Base-by-base conservation (phyloP, 2,888 invertebrate species). In the Rotaria sp. region DNA sequence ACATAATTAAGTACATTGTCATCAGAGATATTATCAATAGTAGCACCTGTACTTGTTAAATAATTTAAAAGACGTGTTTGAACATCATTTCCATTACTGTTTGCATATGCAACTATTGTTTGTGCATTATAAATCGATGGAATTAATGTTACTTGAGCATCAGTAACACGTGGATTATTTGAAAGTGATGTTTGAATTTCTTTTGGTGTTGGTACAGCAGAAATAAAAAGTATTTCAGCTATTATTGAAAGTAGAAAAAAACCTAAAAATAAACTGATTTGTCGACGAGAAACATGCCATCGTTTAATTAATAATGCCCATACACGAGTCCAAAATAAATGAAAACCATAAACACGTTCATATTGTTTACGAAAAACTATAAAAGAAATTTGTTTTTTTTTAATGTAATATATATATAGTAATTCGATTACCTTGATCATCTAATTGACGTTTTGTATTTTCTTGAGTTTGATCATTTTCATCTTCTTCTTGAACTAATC, bases 81-180 rank as follows among this genome's bases (percentile, higher is more conserved):
- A n/a, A 45, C 26, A 45, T 45, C 10, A 45, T 80, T 41, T 13
- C 10, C 24, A 75, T 75, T 26, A 75, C 38, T 45, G n/a, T 80
- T 45, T 35, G 45, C 80, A 80, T 80, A 80, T 7, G 45, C 11
- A 45, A 80, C 80, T 5, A 80, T 45, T 13, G 80, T 80, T 80
- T 80, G 80, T 21, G 80, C 13, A 80, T 80, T n/a, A 45, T 80
- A 80, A 13, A 80, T 80, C 10, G 80, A 80, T 80, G 80, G 80
- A 13, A 45, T 45, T 15, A 80, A 45, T 24, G 80, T 80, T 11
- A 80, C 45, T 80, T 80, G 45, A 45, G 80, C 80, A 45, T 45
- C 45, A n/a, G 80, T 0, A 45, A 45, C 4, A 80, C 45, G 80
- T 45, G 24, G 45, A 80, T 45, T 26, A 3, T 26, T 41, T 35